Evolutionary conservation across 2,113 vertebrate species (phyloP).

Genomic region (Sapajus apella): DNA sequence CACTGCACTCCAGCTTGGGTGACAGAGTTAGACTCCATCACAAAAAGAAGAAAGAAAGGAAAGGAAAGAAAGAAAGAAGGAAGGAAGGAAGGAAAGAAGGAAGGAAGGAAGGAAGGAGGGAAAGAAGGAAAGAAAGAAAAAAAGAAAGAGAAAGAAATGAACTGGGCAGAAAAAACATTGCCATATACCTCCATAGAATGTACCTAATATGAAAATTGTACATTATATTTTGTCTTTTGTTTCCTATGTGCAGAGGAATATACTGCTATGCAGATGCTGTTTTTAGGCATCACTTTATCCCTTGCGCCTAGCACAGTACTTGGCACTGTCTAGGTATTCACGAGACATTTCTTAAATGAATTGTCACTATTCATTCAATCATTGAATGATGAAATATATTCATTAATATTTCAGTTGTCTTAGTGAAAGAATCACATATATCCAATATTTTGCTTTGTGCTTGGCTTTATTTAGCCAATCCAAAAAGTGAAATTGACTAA

Average conservation of each 20-base stretch:
- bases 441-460: not conserved
- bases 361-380: not conserved
- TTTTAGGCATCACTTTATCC: not conserved
- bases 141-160: not conserved
- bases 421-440: not conserved
- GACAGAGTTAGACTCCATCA: too few species aligned
- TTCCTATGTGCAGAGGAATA: not conserved
- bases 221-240: not conserved
- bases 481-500: not conserved
- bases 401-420: not conserved
- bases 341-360: not conserved
- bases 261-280: not conserved
- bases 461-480: not conserved
- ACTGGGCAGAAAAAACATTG: not conserved
- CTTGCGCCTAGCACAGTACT: not conserved
- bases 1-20: too few species aligned
- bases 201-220: not conserved
- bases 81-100: too few species aligned
- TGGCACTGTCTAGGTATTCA: not conserved
- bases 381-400: not conserved
- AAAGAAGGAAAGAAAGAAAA: too few species aligned
- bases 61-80: too few species aligned
- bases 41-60: not conserved
- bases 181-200: not conserved
- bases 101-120: too few species aligned